phyloP scores from a whole-genome alignment of 1,140 invertebrate species.

The Drosophila arizonae region DNA sequence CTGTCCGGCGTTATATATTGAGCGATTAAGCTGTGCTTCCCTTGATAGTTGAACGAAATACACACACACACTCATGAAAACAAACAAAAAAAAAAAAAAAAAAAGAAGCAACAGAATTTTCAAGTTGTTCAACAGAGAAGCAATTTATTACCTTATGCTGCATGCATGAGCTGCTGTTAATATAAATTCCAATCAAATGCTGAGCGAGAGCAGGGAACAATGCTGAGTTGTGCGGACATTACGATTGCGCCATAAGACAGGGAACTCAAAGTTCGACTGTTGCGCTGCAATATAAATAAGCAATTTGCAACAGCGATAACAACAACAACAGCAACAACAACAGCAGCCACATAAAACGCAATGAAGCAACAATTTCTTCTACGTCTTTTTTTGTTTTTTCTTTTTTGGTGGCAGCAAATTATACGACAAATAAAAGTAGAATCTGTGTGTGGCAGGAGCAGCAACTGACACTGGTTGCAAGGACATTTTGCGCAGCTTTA shows the following conservation, averaged over 20 bases:
- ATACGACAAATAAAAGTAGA: conserved; percentile 6
- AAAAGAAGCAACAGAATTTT: conserved; percentile 31
- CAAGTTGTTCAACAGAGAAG: conserved; percentile 22
- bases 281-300: conserved; percentile 65
- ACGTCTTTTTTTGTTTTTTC: not conserved
- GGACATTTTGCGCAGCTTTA: conserved; percentile 60
- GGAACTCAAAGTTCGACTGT: conserved; percentile 34
- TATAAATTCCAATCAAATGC: conserved; percentile 45
- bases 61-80: not conserved
- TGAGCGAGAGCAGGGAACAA: conserved; percentile 11
- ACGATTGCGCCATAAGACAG: conserved; percentile 49
- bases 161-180: conserved; percentile 44
- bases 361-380: conserved; percentile 61
- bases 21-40: not conserved
- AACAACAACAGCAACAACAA: conserved; percentile 16
- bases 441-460: not conserved
- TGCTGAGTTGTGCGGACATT: conserved; percentile 27
- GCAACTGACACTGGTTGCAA: conserved; percentile 22
- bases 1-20: no score
- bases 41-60: conserved; percentile 8
- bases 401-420: conserved; percentile 19
- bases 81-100: conserved; percentile 26
- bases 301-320: conserved; percentile 56
- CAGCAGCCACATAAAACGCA: conserved; percentile 51
- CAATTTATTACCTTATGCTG: conserved; percentile 57